phyloP scores from a whole-genome alignment of 2,113 vertebrate species.

The Fulmarus glacialis region DNA sequence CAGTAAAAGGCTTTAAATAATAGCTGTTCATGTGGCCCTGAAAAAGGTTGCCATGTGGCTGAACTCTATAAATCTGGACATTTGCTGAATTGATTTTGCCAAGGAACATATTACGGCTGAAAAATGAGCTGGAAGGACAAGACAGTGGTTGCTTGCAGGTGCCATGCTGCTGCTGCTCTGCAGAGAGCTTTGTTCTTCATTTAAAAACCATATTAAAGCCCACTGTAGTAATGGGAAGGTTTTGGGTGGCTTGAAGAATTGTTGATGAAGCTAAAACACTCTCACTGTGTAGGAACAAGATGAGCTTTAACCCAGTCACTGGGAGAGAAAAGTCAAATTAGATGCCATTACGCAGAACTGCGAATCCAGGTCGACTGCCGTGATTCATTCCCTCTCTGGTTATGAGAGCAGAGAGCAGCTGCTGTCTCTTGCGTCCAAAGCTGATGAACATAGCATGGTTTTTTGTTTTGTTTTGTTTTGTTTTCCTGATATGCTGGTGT shows the following conservation, averaged over 20 bases:
- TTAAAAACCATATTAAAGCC: not conserved
- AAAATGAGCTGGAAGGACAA: constrained; percentile 44
- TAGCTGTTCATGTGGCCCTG: constrained; percentile 58
- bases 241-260: not conserved
- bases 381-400: not conserved
- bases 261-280: not conserved
- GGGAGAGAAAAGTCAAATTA: not conserved
- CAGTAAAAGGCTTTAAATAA: constrained; percentile 70
- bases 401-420: not conserved
- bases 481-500: not conserved
- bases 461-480: not conserved
- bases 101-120: constrained; percentile 41
- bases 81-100: constrained; percentile 67
- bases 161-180: not conserved
- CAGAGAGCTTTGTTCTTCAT: not conserved
- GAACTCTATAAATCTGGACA: constrained; percentile 70
- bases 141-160: constrained; percentile 18
- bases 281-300: not conserved
- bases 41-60: constrained; percentile 54
- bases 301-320: not conserved
- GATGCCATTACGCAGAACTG: not conserved
- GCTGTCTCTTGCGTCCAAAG: not conserved
- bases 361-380: not conserved
- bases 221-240: not conserved
- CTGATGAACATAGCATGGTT: not conserved